Base-by-base conservation (phyloP, 1,140 invertebrate genomes). In the Ostrea edulis region DNA sequence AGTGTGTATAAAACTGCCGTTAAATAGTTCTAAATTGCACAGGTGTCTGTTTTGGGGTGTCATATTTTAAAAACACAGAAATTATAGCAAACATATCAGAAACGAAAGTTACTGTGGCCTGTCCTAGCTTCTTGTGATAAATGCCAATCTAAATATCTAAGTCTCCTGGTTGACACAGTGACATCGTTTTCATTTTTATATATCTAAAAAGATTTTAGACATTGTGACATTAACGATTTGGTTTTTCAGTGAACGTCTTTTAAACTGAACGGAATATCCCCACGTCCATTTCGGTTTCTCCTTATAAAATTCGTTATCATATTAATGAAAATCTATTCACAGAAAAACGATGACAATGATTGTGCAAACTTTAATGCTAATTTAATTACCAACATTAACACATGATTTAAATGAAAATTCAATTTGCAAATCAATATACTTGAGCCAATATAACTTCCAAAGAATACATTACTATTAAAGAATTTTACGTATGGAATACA, bases 251-350 rank as follows among this genome's bases (percentile, higher is more conserved):
- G 29, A 77, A 14, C 35, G 25, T 44, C n/a, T 44, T 44, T 2
- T 2, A 44, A 44, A 44, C 5, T 44, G 35, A 44, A 44, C 35
- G 35, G 35, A 44, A 44, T 44, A 44, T 44, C 35, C 35, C 35
- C 35, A 44, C 35, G 35, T 44, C 35, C 35, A 44, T 1, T 44
- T 44, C 5, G 35, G 35, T 44, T 44, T 44, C 35, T 44, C 35
- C n/a, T 44, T 44, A 44, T 44, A 44, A 1, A 5, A 44, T 44
- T 44, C 35, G 35, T 44, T 44, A 44, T 5, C 35, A 44, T 29
- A 62, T 62, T 62, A 62, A 62, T 62, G 58, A 62, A 62, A 62
- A 62, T 62, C 17, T 20, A 62, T 62, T 62, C 58, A 62, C 58
- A 62, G n/a, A 62, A 44, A 62, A 62, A 20, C 17, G 58, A 14